Base-by-base conservation (phyloP, 2,888 invertebrate species). In the Leptopilina myrica region DNA sequence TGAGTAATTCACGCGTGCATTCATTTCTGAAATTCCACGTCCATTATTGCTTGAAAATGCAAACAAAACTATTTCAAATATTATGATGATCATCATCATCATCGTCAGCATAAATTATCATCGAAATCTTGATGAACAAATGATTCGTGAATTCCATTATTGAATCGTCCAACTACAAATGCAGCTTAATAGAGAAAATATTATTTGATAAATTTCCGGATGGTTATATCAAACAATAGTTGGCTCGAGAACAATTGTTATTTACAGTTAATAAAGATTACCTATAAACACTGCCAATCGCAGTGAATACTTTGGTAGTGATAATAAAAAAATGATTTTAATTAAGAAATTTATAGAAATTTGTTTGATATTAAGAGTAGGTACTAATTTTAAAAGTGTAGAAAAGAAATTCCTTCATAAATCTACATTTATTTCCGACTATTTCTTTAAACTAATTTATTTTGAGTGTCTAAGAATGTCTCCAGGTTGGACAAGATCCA, bases 1-100 rank as follows among this genome's bases (percentile, higher is more conserved):
- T 81, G 80, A 81, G 81, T 81, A 59, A 79, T 79, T 79, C 76
- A 79, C 67, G 79, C 49, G 67, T 43, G 20, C 76, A 78, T 75
- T 75, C 78, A 59, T 64, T 40, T 65, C 64, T 49, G 20, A 64
- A 78, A 75, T 64, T 20, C 40, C 56, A 40, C 40, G 56, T 56
- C 20, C 15, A 64, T 64, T 40, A 67, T 64, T 64, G 33, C 33
- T 4, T 11, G 33, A 73, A n/a, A 33, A 46, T 56, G n/a, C 53
- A 56, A 73, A 56, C 33, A 73, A 26, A 56, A 56, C 33, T 56
- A 40, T 56, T 8, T 14, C 26, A 73, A 73, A 73, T 33, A 33
- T 7, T 73, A 33, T 49, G 3, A 33, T 33, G 2, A 3, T 33
- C 33, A 5, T 33, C 33, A 33, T 3, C 33, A 33, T 3, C 33